Conservation (phyloP, 2,888 invertebrate genomes). For the Patella ulyssiponensis region DNA sequence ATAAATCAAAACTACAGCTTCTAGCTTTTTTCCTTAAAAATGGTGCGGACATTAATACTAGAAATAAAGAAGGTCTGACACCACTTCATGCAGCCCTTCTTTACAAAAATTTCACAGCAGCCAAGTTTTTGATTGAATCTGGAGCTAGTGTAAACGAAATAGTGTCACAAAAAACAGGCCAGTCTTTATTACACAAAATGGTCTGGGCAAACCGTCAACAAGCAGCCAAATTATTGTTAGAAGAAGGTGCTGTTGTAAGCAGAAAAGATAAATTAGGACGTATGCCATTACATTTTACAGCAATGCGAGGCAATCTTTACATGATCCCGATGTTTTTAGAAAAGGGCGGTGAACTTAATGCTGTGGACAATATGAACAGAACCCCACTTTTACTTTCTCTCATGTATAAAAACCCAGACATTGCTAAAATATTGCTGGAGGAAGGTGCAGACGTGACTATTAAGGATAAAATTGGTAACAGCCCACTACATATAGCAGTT, state of each 20-base stretch:
- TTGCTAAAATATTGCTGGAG: constrained; percentile 40
- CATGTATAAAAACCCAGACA: constrained; percentile 48
- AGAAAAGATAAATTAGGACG: constrained; percentile 47
- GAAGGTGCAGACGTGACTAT: constrained; percentile 51
- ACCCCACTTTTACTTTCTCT: constrained; percentile 52
- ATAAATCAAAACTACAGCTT: constrained; percentile 49
- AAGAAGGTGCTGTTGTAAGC: constrained; percentile 53
- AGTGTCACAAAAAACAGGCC: constrained; percentile 50
- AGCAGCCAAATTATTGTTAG: constrained; percentile 50
- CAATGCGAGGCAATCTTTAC: constrained; percentile 46
- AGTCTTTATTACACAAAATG: constrained; percentile 56
- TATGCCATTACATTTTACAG: constrained; percentile 55
- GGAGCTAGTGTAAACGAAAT: constrained; percentile 59
- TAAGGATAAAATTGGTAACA: constrained; percentile 52
- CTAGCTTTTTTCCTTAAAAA: constrained; percentile 50
- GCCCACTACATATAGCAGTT: constrained; percentile 57
- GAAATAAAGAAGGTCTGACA: constrained; percentile 56
- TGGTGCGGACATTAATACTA: constrained; percentile 55
- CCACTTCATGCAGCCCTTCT: constrained; percentile 51
- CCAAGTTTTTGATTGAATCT: constrained; percentile 51
- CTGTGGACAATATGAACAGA: constrained; percentile 43
- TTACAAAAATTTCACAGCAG: constrained; percentile 50
- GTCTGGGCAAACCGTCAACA: constrained; percentile 48
- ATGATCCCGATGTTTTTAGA: constrained; percentile 49
- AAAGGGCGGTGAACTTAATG: constrained; percentile 52